phyloP scores from a whole-genome alignment of 2,888 invertebrate genomes.

The Rosalia funebris region DNA sequence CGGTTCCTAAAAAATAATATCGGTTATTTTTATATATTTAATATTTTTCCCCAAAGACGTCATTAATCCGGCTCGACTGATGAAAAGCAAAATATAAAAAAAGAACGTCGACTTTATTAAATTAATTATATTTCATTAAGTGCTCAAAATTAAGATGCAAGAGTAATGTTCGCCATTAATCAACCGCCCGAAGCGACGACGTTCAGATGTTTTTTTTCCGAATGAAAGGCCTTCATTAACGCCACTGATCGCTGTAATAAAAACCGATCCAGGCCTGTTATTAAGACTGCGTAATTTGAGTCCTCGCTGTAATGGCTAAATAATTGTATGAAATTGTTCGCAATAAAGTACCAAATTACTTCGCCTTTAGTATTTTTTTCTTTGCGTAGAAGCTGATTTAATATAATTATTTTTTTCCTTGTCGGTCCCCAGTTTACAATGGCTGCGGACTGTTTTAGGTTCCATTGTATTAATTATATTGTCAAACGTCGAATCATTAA shows the following conservation, averaged over 20 bases:
- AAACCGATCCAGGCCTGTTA: constrained; percentile 32
- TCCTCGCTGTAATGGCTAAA: constrained; percentile 32
- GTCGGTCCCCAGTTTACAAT: background rate
- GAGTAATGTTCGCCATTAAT: constrained; percentile 27
- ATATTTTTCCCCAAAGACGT: constrained; percentile 5
- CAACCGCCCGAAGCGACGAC: constrained; percentile 25
- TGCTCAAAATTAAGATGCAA: constrained; percentile 26
- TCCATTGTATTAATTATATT: background rate
- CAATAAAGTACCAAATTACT: constrained; percentile 24
- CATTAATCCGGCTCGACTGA: constrained; percentile 5
- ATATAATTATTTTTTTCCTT: constrained; percentile 16
- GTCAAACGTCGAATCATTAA: background rate
- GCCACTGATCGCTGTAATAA: constrained; percentile 32
- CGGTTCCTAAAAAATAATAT: no score
- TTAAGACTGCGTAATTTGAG: constrained; percentile 40
- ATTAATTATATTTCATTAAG: constrained; percentile 27
- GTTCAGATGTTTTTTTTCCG: constrained; percentile 26
- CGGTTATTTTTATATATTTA: no score
- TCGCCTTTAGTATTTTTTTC: constrained; percentile 14
- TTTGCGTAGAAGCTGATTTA: constrained; percentile 9
- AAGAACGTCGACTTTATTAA: constrained; percentile 19
- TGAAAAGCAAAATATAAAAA: constrained; percentile 8
- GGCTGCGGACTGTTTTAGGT: constrained; percentile 5
- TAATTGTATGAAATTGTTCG: constrained; percentile 33
- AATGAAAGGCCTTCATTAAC: constrained; percentile 33